Evolutionary conservation across 2,113 vertebrate genomes (phyloP), one percentile per base, ranked within the genome.

Genomic region (Rhea americana): DNA sequence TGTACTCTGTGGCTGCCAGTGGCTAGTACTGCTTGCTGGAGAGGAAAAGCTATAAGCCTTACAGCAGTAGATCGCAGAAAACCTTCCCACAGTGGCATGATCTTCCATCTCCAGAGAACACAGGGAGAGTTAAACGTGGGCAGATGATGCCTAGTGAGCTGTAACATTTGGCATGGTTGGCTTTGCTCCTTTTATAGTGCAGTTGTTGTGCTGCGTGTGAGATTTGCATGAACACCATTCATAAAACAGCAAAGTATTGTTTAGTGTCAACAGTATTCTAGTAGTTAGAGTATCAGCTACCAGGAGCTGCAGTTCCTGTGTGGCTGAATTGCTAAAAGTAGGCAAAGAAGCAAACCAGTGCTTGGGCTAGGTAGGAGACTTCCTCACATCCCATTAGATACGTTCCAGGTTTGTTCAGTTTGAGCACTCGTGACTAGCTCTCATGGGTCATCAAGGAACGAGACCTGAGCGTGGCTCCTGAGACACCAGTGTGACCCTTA

Each of bases 101-200:
- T 26, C 41, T 26, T 65, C 20, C 5, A 6, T 32, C 21, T 41
- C 21, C 13, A 6, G 37, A 15, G 35, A 24, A 62, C 1, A 13
- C 22, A 4, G 65, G 24, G 47, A 8, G 35, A 24, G 45, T 61
- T 13, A 28, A 53, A 45, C 5, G 3, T 7, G 19, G 5, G 1
- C 9, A 6, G 37, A 19, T 2, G 1, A 6, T 15, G 53, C 20
- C 13, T 13, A 10, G 30, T 5, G 37, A 1, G 1, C 32, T 12
- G 37, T 20, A 24, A 71, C 0, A 1, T 12, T 61, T 35, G 13
- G 35, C 4, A 2, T 61, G 24, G 37, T 37, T 66, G 35, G 28
- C 35, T 56, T 12, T 19, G 28, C 32, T 45, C 30, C 32, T 26
- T 11, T 11, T 7, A 37, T 61, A 28, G 22, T 4, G 25, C 0